Conservation (phyloP, 2,888 invertebrate species). For the Cantharis rustica region DNA sequence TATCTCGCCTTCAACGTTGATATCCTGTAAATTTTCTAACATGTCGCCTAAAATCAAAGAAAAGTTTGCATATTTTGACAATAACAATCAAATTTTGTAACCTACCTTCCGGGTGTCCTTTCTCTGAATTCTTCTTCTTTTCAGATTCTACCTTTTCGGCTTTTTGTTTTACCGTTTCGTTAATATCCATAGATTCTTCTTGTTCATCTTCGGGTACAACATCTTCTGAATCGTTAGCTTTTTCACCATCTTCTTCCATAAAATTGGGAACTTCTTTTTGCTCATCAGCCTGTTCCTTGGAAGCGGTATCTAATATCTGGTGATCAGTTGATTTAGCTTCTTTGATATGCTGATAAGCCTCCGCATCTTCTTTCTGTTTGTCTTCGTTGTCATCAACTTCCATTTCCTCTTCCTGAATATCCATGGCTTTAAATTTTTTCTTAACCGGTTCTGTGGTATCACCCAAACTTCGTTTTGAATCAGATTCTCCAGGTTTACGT, state of each 20-base stretch:
- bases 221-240: conserved; percentile 62
- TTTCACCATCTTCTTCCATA: conserved; percentile 65
- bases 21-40: conserved; percentile 53
- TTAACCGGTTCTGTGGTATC: conserved; percentile 67
- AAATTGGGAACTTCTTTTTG: conserved; percentile 60
- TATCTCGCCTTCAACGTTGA: conserved; percentile 77
- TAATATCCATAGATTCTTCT: conserved; percentile 49
- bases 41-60: conserved; percentile 43
- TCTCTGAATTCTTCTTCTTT: conserved; percentile 58
- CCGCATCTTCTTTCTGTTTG: conserved; percentile 46
- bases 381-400: conserved; percentile 59
- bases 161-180: conserved; percentile 49
- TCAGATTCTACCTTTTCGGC: conserved; percentile 58
- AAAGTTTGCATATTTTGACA: background rate
- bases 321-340: conserved; percentile 75
- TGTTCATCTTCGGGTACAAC: conserved; percentile 48
- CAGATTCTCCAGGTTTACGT: conserved; percentile 75
- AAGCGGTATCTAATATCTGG: conserved; percentile 77
- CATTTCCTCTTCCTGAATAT: conserved; percentile 53
- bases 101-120: conserved; percentile 52
- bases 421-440: conserved; percentile 65
- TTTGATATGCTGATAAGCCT: conserved; percentile 82
- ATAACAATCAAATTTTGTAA: background rate
- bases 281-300: conserved; percentile 78
- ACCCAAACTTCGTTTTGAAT: conserved; percentile 74